Base-by-base conservation (phyloP, 2,888 invertebrate species). In the Andrena camellia region DNA sequence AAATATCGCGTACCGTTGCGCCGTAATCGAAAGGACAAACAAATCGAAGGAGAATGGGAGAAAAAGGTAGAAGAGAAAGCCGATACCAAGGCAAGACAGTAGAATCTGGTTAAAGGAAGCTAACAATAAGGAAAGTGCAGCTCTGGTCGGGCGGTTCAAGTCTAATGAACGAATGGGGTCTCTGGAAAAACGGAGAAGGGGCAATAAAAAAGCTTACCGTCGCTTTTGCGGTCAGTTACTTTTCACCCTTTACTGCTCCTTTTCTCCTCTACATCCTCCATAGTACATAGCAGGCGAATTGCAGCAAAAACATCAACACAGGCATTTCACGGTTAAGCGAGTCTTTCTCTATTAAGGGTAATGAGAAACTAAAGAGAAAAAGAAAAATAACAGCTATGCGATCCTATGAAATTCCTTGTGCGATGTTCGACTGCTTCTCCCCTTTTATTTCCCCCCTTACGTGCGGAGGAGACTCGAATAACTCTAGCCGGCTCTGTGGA, bases 161-260 rank as follows among this genome's bases (percentile, higher is more conserved):
- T 88, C 87, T 91, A 91, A 91, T 90, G 88, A 91, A 90, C 88
- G 89, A 90, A 90, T 88, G 87, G 81, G 86, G 79, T 84, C 80
- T 81, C 81, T 60, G 82, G 59, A 50, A 83, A 81, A 85, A 89
- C 84, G 84, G 76, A 78, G 68, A 76, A 62, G 77, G 81, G 74
- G 42, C 42, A 86, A 78, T 83, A 86, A 86, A 85, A 85, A 85
- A 86, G 60, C 78, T 85, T 54, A 57, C 83, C 89, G 85, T 88
- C 89, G 86, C 89, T 91, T 87, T 91, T 90, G 89, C 88, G 88
- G 90, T 90, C 90, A 88, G 90, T 91, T 90, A 86, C 86, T 88
- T 85, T 83, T 66, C 86, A 74, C 82, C 74, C 81, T 71, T 71
- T 76, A 67, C 70, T 71, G 31, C 63, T 68, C 69, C 52, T 69